phyloP scores from a whole-genome alignment of 2,888 invertebrate genomes.

The Trypoxylon attenuatum region DNA sequence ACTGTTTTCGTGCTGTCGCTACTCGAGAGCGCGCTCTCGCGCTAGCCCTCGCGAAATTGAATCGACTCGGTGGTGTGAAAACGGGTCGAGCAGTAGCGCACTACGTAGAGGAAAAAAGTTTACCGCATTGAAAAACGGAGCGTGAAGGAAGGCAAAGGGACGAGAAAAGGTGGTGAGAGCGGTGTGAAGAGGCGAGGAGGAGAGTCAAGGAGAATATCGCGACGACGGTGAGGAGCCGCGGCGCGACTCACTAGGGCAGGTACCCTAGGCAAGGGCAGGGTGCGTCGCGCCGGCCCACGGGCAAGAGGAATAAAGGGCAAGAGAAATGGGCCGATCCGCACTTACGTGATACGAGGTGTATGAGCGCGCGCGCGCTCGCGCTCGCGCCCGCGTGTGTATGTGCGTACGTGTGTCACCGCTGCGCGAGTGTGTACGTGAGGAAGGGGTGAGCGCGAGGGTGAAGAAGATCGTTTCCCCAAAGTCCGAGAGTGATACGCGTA shows the following conservation, averaged over 20 bases:
- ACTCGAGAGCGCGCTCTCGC: constrained; percentile 20
- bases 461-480: constrained; percentile 20
- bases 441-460: constrained; percentile 33
- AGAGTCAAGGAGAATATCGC: constrained; percentile 10
- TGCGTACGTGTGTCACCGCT: constrained; percentile 48
- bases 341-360: constrained; percentile 64
- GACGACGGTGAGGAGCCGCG: constrained; percentile 12
- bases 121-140: no score
- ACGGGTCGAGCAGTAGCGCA: neutral
- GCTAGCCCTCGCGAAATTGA: constrained; percentile 17
- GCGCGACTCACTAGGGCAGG: neutral
- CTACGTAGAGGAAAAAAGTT: neutral
- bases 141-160: neutral
- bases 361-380: constrained; percentile 57
- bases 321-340: constrained; percentile 60
- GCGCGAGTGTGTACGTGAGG: constrained; percentile 38
- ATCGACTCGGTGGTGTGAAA: neutral
- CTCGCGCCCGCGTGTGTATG: constrained; percentile 47
- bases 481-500: constrained; percentile 26
- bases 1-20: constrained; percentile 39
- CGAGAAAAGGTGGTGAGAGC: neutral
- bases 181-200: neutral
- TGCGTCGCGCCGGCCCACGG: constrained; percentile 42
- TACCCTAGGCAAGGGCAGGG: constrained; percentile 28
- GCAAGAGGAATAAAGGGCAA: constrained; percentile 57